Percentiles rank a stretch among this genome's conserved stretches.
Conservation (phyloP, 1,140 invertebrate genomes). For the Ceratina australensis region DNA sequence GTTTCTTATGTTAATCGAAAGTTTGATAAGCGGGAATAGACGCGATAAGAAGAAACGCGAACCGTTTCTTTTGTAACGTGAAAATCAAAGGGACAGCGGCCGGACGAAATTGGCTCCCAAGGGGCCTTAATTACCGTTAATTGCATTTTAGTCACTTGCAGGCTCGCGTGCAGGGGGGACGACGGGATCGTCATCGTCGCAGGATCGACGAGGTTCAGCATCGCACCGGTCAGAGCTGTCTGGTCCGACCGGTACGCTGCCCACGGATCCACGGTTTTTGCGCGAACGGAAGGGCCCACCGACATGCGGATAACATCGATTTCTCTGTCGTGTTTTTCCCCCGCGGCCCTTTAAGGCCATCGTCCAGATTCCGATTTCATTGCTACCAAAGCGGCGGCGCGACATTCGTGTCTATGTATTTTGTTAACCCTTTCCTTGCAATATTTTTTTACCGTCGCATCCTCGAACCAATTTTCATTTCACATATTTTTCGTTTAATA, state of each 20-base stretch:
- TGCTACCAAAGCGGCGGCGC: constrained; percentile 13
- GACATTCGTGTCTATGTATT: constrained; percentile 24
- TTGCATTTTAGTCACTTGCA: constrained; percentile 68
- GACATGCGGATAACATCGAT: constrained; percentile 60
- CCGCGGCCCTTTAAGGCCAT: constrained; percentile 50
- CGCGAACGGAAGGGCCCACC: constrained; percentile 14
- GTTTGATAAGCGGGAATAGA: too few relatives aligned
- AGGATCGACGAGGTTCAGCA: background rate
- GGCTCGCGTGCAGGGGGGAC: background rate
- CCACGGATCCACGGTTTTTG: constrained; percentile 58
- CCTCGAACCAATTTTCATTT: too few relatives aligned
- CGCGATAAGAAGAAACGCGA: too few relatives aligned
- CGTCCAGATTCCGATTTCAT: constrained; percentile 62
- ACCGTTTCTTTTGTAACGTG: too few relatives aligned
- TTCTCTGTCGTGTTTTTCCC: constrained; percentile 59
- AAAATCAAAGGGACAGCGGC: background rate
- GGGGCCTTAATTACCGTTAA: constrained; percentile 64
- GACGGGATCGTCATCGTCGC: constrained; percentile 10
- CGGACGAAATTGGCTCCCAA: constrained; percentile 39
- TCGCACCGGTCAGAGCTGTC: constrained; percentile 23
- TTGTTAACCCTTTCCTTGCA: too few relatives aligned
- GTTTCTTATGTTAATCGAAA: too few relatives aligned
- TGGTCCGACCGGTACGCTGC: constrained; percentile 52
- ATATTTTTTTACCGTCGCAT: too few relatives aligned
- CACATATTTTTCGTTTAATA: too few relatives aligned